Percentiles rank a stretch among this genome's conserved stretches.
Evolutionary conservation across 2,113 vertebrate species (phyloP).

Genomic region (Columbina picui): DNA sequence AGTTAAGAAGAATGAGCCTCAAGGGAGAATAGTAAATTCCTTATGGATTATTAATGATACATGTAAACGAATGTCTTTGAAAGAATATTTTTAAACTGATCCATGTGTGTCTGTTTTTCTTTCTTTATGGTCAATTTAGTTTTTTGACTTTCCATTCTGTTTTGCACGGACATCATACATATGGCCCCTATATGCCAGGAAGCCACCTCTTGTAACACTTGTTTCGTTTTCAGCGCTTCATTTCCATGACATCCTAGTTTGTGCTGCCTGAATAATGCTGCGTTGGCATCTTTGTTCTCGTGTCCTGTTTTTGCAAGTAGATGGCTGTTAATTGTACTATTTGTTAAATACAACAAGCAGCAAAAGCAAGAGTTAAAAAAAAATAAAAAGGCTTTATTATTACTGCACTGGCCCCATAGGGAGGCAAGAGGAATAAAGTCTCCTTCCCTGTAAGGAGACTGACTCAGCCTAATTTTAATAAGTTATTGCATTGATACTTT

Average conservation of each 20-base stretch:
- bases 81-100: conserved; percentile 21
- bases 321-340: not conserved
- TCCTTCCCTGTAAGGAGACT: not conserved
- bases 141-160: not conserved
- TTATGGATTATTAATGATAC: not conserved
- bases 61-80: not conserved
- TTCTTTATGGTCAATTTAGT: not conserved
- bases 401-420: not conserved
- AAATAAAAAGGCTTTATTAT: not conserved
- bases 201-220: not conserved
- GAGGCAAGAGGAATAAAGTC: not conserved
- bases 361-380: not conserved
- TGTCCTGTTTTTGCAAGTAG: not conserved
- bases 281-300: not conserved
- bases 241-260: not conserved
- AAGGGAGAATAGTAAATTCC: not conserved
- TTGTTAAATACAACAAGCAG: conserved; percentile 1
- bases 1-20: not conserved
- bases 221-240: not conserved
- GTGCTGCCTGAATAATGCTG: not conserved
- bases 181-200: not conserved
- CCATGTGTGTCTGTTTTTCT: not conserved
- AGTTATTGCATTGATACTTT: not conserved
- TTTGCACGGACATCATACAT: not conserved
- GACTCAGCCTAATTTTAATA: not conserved